A percentile compares a stretch with the other conserved stretches of the same genome.
These are phyloP conservation scores for Cavia aperea DNA, from an alignment of 2,113 vertebrate species.

Conservation along the genomic window DNA sequence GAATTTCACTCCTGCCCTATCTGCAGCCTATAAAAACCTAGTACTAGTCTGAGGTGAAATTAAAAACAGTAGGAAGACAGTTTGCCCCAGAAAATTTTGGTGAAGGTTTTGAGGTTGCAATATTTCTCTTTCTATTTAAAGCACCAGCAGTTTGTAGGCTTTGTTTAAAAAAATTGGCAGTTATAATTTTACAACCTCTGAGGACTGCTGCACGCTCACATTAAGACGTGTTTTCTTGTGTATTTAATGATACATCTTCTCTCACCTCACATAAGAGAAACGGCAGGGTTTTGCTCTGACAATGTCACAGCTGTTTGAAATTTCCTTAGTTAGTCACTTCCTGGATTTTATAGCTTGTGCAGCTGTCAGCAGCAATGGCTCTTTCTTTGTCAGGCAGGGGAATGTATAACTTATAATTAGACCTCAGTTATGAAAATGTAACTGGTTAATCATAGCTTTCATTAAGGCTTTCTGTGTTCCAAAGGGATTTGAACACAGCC, in stretches of 20 bases:
- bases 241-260: slow-evolving; percentile 48
- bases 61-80: neutral
- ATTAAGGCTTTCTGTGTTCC: slow-evolving; percentile 39
- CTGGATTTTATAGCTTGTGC: slow-evolving; percentile 49
- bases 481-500: neutral
- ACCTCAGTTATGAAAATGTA: slow-evolving; percentile 64
- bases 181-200: slow-evolving; percentile 37
- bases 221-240: slow-evolving; percentile 28
- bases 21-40: neutral
- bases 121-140: slow-evolving; percentile 46
- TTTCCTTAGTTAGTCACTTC: slow-evolving; percentile 40
- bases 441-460: slow-evolving; percentile 64
- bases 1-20: neutral
- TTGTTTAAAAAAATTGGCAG: slow-evolving; percentile 43
- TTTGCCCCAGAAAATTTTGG: slow-evolving; percentile 12
- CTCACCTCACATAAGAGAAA: slow-evolving; percentile 37
- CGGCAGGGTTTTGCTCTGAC: slow-evolving; percentile 36
- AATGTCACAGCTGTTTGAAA: slow-evolving; percentile 61
- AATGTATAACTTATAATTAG: slow-evolving; percentile 72
- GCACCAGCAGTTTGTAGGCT: neutral
- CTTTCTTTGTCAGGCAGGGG: slow-evolving; percentile 61
- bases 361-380: slow-evolving; percentile 62
- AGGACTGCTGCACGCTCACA: neutral
- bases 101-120: neutral
- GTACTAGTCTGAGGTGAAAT: neutral